Conservation (phyloP, 2,888 invertebrate genomes). For the Coleophora deauratella region DNA sequence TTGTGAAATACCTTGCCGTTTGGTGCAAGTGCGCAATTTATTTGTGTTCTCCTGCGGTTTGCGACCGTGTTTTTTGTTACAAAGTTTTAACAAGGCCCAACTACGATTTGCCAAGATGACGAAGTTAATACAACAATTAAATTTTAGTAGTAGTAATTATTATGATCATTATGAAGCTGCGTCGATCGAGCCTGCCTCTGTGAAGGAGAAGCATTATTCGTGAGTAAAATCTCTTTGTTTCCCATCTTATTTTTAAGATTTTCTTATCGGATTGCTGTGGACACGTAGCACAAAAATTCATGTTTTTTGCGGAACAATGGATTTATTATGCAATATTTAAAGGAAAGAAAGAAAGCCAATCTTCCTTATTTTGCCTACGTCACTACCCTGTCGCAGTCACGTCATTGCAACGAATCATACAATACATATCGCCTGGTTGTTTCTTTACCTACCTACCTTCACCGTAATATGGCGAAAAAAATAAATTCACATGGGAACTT, state of each 20-base stretch:
- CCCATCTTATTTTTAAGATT: background rate
- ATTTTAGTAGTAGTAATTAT: constrained; percentile 71
- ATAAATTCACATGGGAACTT: too few species aligned
- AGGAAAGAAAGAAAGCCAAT: background rate
- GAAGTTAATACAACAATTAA: constrained; percentile 70
- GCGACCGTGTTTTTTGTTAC: constrained; percentile 50
- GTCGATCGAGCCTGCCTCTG: constrained; percentile 38
- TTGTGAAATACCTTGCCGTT: constrained; percentile 30
- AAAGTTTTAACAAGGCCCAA: constrained; percentile 61
- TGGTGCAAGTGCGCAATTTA: constrained; percentile 45
- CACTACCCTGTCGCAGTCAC: background rate
- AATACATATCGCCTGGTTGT: too few species aligned
- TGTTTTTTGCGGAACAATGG: background rate
- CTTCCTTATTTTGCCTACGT: constrained; percentile 1
- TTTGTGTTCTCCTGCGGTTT: constrained; percentile 38
- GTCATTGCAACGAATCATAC: too few species aligned
- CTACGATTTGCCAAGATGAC: constrained; percentile 67
- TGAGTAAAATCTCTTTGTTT: constrained; percentile 35
- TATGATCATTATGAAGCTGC: constrained; percentile 41
- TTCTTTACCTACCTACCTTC: too few species aligned
- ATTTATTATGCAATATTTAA: too few species aligned
- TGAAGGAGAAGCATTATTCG: constrained; percentile 42
- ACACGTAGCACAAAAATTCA: background rate
- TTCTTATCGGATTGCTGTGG: background rate
- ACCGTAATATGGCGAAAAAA: too few species aligned